phyloP scores from a whole-genome alignment of 1,140 invertebrate genomes.

The Platyscapa corneri region DNA sequence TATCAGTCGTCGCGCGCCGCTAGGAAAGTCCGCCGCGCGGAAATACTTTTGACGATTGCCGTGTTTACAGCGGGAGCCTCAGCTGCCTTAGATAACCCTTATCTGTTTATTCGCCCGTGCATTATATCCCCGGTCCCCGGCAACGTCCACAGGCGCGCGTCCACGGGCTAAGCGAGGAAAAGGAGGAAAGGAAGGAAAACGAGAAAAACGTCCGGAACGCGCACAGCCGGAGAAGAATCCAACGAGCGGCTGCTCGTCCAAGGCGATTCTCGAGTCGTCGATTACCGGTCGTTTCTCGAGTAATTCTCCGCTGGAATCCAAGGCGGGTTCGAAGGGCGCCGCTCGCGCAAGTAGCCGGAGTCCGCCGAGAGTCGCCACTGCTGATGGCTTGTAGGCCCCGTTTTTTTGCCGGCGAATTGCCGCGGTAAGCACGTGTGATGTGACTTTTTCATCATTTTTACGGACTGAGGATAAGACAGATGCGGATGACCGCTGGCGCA shows the following conservation, averaged over 20 bases:
- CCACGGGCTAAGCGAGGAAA: background rate
- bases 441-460: slow-evolving; percentile 19
- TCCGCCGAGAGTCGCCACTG: background rate
- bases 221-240: background rate
- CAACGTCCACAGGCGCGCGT: background rate
- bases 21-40: background rate
- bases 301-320: slow-evolving; percentile 54
- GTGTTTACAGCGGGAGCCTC: slow-evolving; percentile 24
- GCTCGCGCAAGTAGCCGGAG: background rate
- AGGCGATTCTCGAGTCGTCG: slow-evolving; percentile 1
- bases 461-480: background rate
- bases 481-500: background rate
- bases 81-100: slow-evolving; percentile 5
- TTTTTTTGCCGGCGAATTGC: slow-evolving; percentile 17
- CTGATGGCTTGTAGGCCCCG: background rate
- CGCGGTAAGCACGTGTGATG: slow-evolving; percentile 1
- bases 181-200: background rate
- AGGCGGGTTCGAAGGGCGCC: slow-evolving; percentile 50
- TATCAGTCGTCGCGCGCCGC: slow-evolving; percentile 26
- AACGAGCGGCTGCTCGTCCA: background rate
- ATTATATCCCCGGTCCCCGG: background rate
- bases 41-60: slow-evolving; percentile 36
- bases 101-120: slow-evolving; percentile 28
- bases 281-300: slow-evolving; percentile 55
- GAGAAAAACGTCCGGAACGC: background rate